Base-by-base conservation (phyloP, 2,888 invertebrate species). In the Macropis europaea region DNA sequence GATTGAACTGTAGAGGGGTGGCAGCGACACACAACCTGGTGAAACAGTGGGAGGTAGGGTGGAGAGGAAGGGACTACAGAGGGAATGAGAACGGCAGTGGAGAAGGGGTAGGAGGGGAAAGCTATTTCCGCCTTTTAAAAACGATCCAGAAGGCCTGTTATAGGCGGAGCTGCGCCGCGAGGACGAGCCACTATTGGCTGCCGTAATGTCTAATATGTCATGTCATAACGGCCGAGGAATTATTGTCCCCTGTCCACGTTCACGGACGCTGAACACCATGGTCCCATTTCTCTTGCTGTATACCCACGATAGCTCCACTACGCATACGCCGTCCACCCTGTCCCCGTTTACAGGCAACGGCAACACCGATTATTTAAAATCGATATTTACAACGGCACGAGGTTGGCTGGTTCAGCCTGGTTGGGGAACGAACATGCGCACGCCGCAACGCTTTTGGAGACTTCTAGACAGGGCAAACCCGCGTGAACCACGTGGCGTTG, bases 191-290 rank as follows among this genome's bases (percentile, higher is more conserved):
- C 75, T 54, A 86, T 86, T 86, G 86, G 86, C 64, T 77, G 64
- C 43, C 64, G 71, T 77, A 77, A 81, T 83, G 73, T 75, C 76
- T 82, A 83, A 85, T 84, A 81, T 81, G 83, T 83, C 81, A 78
- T 83, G 79, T 77, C 69, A 72, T 79, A 77, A 69, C 61, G 71
- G 54, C 70, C 32, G 64, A 42, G 52, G 60, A 82, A 83, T 43
- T 81, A 74, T 77, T 79, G 68, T 50, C 54, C 60, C n/a, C 28
- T 38, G 19, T 53, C 22, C 61, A 22, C 22, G 42, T 52, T 40
- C 26, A 36, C 34, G 3, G n/a, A 45, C 34, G 40, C 34, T 22
- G 7, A 2, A 22, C 38, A 7, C 6, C 5, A 6, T 19, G 17
- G 15, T 38, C 24, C 43, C 26, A 42, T 53, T 67, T 30, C 48